phyloP scores from a whole-genome alignment of 2,888 invertebrate species.

The Leucophenga maculata region DNA sequence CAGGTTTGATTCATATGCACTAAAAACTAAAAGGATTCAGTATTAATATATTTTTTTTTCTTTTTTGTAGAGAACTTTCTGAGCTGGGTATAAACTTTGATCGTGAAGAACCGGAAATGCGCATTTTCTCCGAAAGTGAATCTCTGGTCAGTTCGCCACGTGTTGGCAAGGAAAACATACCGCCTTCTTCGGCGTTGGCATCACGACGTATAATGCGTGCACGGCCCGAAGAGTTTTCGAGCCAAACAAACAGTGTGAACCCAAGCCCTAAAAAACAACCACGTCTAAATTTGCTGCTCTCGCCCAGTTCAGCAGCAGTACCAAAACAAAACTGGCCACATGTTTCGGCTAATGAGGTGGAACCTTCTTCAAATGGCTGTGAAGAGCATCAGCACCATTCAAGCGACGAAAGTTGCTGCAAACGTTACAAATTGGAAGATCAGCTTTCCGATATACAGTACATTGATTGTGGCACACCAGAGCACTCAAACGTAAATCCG shows the following conservation, averaged over 20 bases:
- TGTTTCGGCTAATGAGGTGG: constrained; percentile 31
- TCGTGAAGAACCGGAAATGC: constrained; percentile 87
- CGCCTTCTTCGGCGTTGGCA: constrained; percentile 64
- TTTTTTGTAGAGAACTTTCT: constrained; percentile 77
- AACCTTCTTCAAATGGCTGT: constrained; percentile 38
- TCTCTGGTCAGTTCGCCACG: constrained; percentile 77
- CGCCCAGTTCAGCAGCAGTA: constrained; percentile 59
- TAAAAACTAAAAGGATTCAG: neutral
- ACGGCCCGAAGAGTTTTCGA: constrained; percentile 75
- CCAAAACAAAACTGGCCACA: constrained; percentile 42
- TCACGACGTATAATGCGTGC: constrained; percentile 74
- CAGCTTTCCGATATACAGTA: constrained; percentile 85
- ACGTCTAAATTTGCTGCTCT: constrained; percentile 72
- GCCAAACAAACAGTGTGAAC: constrained; percentile 75
- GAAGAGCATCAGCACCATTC: constrained; percentile 58
- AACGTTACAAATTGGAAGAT: constrained; percentile 83
- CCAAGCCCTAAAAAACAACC: constrained; percentile 78
- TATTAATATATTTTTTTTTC: neutral
- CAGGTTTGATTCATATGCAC: constrained; percentile 58
- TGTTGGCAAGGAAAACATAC: constrained; percentile 73
- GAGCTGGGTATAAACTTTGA: constrained; percentile 88
- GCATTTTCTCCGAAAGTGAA: constrained; percentile 92
- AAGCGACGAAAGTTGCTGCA: constrained; percentile 75
- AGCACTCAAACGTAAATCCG: constrained; percentile 73
- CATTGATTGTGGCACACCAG: constrained; percentile 85